phyloP scores from a whole-genome alignment of 2,113 vertebrate genomes.

The Mandrillus leucophaeus region DNA sequence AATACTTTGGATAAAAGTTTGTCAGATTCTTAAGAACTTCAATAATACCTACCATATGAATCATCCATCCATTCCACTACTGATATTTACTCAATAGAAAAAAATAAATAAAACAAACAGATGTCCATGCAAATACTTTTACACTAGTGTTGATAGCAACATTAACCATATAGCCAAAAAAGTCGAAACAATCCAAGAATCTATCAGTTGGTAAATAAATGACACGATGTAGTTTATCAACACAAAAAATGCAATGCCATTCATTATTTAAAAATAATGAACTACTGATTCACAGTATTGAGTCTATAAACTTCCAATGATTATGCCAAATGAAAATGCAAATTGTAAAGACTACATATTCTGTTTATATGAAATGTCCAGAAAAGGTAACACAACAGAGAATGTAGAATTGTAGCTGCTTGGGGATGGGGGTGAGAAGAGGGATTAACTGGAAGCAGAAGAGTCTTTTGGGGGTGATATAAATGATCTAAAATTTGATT shows the following conservation, averaged over 20 bases:
- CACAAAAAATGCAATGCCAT: background rate
- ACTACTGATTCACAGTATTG: background rate
- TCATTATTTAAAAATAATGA: background rate
- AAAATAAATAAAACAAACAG: background rate
- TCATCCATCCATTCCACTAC: background rate
- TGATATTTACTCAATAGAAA: background rate
- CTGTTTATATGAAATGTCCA: background rate
- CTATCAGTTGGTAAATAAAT: background rate
- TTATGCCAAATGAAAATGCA: background rate
- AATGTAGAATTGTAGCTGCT: background rate
- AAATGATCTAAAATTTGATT: background rate
- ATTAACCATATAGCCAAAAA: background rate
- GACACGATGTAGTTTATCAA: background rate
- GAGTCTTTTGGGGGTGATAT: background rate
- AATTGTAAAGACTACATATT: background rate
- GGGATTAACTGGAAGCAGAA: background rate
- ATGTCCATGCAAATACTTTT: background rate
- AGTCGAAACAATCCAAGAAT: background rate
- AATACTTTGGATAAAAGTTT: background rate
- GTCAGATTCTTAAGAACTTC: background rate
- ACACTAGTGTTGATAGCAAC: background rate
- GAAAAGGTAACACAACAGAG: background rate
- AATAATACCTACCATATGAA: background rate
- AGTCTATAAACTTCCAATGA: background rate
- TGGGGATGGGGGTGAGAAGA: background rate